A percentile compares a stretch with the other conserved stretches of the same genome.
Conservation (phyloP, 2,888 invertebrate species). For the Tetragonula carbonaria region DNA sequence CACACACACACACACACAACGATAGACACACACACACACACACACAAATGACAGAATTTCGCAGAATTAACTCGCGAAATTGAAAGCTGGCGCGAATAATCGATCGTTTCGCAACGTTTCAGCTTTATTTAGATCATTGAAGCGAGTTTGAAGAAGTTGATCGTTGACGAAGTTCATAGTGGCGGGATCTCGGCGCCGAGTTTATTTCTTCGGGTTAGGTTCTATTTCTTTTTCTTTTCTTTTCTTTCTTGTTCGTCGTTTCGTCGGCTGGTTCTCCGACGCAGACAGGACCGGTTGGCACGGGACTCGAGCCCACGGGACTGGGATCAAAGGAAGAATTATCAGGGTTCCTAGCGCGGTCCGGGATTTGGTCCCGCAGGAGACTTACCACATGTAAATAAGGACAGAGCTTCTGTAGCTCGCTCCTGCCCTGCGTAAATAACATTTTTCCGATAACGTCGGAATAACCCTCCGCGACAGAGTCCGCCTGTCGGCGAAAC, state of each 20-base stretch:
- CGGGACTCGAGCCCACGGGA: slow-evolving; percentile 77
- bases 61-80: too few relatives aligned
- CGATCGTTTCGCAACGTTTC: neutral
- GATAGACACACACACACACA: accelerated
- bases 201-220: slow-evolving; percentile 57
- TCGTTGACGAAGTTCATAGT: slow-evolving; percentile 37
- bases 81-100: too few relatives aligned
- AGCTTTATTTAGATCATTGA: too few relatives aligned
- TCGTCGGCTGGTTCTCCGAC: slow-evolving; percentile 70
- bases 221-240: slow-evolving; percentile 33
- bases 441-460: slow-evolving; percentile 83
- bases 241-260: slow-evolving; percentile 16
- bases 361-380: slow-evolving; percentile 84
- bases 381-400: slow-evolving; percentile 85
- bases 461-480: slow-evolving; percentile 71
- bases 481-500: slow-evolving; percentile 54
- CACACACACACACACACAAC: too few relatives aligned
- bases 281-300: slow-evolving; percentile 67
- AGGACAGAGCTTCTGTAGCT: slow-evolving; percentile 81
- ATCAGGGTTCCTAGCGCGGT: slow-evolving; percentile 82
- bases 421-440: slow-evolving; percentile 81
- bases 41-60: neutral
- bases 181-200: slow-evolving; percentile 47
- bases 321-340: slow-evolving; percentile 84
- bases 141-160: neutral